Evolutionary conservation across 1,140 invertebrate species (phyloP).

Genomic region (Eriosoma lanigerum): DNA sequence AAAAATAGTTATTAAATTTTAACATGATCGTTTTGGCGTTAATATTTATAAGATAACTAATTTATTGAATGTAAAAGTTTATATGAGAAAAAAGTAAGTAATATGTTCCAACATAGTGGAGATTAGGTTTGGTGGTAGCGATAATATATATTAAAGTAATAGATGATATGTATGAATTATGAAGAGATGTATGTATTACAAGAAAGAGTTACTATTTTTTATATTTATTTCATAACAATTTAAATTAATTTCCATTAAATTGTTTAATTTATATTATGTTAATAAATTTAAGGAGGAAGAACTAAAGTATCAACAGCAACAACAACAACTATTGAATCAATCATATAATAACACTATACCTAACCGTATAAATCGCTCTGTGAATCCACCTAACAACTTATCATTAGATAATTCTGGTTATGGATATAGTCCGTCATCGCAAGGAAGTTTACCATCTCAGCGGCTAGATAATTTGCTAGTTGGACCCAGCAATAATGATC

Average conservation of each 20-base stretch:
- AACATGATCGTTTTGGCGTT: no score
- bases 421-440: constrained; percentile 28
- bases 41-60: no score
- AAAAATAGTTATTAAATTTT: no score
- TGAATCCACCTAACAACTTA: constrained; percentile 38
- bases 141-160: no score
- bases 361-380: constrained; percentile 17
- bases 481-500: constrained; percentile 58
- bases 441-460: constrained; percentile 51
- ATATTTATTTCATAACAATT: no score
- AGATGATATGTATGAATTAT: no score
- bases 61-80: no score
- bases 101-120: no score
- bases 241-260: not conserved
- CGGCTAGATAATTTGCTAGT: constrained; percentile 55
- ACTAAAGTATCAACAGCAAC: constrained; percentile 51
- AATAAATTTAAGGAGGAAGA: constrained; percentile 31
- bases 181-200: no score
- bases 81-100: no score
- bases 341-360: constrained; percentile 28
- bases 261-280: not conserved
- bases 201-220: no score
- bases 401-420: constrained; percentile 39
- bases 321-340: constrained; percentile 38
- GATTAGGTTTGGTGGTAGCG: no score